These are phyloP conservation scores for Eurosta solidaginis DNA, from an alignment of 1,140 invertebrate species.

Conservation along the genomic window DNA sequence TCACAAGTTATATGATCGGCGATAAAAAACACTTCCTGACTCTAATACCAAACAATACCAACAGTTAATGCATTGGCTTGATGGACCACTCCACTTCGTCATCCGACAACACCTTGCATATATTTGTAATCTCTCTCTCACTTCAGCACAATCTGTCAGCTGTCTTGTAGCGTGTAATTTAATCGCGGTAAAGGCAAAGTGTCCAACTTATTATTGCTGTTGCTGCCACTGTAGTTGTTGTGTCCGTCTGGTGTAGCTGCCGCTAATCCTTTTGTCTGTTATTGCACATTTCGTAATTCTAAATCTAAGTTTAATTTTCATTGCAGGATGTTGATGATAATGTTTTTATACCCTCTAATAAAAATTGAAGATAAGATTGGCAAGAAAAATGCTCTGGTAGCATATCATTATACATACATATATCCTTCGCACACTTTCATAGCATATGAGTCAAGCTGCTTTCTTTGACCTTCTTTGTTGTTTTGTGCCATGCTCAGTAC, in stretches of 20 bases:
- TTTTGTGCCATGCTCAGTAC: too few species aligned
- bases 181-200: not conserved
- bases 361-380: too few species aligned
- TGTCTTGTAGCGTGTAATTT: slow-evolving; percentile 1
- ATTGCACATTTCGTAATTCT: not conserved
- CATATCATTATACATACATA: too few species aligned
- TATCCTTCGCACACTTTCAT: too few species aligned
- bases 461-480: too few species aligned
- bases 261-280: not conserved
- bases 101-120: not conserved
- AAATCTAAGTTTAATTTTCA: slow-evolving; percentile 11
- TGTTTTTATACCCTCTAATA: too few species aligned
- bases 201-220: not conserved
- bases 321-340: not conserved
- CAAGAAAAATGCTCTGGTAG: too few species aligned
- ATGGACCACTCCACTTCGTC: not conserved
- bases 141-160: slow-evolving; percentile 4
- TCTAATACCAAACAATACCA: not conserved
- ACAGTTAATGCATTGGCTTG: not conserved
- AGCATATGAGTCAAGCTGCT: too few species aligned
- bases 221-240: not conserved
- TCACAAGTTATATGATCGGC: not conserved
- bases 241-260: too few species aligned
- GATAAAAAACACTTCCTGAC: not conserved
- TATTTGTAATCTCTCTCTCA: too few species aligned